phyloP scores from a whole-genome alignment of 53 echinoderm and acorn worm genomes.

The Echinometra lucunter region DNA sequence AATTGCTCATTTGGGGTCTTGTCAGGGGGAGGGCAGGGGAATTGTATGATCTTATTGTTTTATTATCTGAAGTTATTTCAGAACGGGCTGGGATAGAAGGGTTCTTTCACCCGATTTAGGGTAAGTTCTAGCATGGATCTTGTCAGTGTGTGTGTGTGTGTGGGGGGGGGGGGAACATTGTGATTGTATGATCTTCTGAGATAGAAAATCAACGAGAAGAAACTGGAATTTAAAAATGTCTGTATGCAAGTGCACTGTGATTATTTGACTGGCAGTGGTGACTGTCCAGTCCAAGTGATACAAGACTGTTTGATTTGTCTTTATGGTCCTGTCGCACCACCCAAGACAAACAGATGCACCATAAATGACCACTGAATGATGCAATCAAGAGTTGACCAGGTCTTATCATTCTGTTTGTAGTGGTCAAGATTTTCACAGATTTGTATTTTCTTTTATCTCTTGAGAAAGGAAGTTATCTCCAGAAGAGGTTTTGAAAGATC shows the following conservation, averaged over 20 bases:
- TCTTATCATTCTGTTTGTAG: not conserved
- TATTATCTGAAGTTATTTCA: too few species aligned
- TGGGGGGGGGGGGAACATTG: too few species aligned
- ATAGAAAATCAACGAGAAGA: too few species aligned
- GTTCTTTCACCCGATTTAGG: too few species aligned
- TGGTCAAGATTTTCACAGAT: slow-evolving; percentile 2
- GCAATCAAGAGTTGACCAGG: not conserved
- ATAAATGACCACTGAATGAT: slow-evolving; percentile 39
- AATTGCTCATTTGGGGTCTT: too few species aligned
- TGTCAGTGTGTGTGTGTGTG: too few species aligned
- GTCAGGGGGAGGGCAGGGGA: too few species aligned
- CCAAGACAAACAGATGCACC: slow-evolving; percentile 41
- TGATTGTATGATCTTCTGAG: too few species aligned
- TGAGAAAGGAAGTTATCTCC: not conserved
- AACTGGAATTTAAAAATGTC: not conserved
- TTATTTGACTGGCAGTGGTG: not conserved
- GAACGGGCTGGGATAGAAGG: too few species aligned
- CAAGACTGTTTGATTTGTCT: not conserved
- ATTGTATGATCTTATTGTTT: too few species aligned
- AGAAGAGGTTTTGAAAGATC: slow-evolving; percentile 23
- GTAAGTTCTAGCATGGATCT: too few species aligned
- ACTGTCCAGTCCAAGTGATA: not conserved
- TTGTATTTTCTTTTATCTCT: not conserved
- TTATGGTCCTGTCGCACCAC: slow-evolving; percentile 32
- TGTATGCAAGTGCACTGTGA: not conserved